Base-by-base conservation (phyloP, 1,140 invertebrate species). In the Colletes latitarsis region DNA sequence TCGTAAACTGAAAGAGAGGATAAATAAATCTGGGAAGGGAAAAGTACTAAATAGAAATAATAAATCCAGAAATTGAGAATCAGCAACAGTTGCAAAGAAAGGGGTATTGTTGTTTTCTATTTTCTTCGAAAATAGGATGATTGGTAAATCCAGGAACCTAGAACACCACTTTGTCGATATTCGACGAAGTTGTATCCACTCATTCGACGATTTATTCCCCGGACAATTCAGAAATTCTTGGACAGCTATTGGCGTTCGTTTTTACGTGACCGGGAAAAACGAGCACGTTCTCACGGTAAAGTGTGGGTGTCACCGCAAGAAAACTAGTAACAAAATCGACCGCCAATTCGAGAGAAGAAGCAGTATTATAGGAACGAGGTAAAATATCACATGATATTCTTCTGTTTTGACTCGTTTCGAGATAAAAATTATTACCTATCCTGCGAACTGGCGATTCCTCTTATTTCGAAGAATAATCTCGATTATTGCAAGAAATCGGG, bases 251-350 rank as follows among this genome's bases (percentile, higher is more conserved):
- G 49, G 49, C 21, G 52, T 69, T 9, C 52, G 67, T 55, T 69
- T 30, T 69, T 69, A 69, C 67, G 67, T 69, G 67, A 69, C 64
- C 39, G 49, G 67, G 43, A 69, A 19, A 69, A 69, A n/a, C 30
- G 52, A 19, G 39, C 2, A n/a, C 17, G 49, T 17, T 21, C 19
- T 5, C 30, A 49, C 12, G 49, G 5, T 5, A 19, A n/a, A 55
- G 49, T 17, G 67, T 69, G 67, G 67, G 64, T 21, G 64, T 41
- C 64, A 19, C 41, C 9, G 15, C 52, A 41, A 69, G 67, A 55
- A 69, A 55, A 55, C 49, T 66, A 5, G 67, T 69, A 69, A 69
- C 67, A 46, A 69, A 69, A 53, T 69, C 67, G 52, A 69, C 67
- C 52, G 15, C 14, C 15, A 49, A 41, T 21, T 55, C 49, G 6